phyloP scores from a whole-genome alignment of 2,888 invertebrate species.

The Nemurella pictetii region DNA sequence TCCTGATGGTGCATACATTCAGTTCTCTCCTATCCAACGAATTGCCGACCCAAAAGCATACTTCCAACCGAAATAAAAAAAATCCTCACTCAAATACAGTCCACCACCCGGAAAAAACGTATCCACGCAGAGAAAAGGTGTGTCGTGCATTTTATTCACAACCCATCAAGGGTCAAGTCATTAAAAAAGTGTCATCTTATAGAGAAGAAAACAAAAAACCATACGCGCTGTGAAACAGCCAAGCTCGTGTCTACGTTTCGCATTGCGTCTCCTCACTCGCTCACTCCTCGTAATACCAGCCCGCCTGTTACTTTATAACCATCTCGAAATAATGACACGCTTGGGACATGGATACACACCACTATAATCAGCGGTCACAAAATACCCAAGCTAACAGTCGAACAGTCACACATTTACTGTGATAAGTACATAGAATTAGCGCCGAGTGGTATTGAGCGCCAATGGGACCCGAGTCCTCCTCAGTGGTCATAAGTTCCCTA shows the following conservation, averaged over 20 bases:
- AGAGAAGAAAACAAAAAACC: neutral
- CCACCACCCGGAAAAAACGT: neutral
- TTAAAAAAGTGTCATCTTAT: neutral
- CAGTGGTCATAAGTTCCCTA: neutral
- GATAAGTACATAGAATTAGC: neutral
- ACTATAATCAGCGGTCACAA: neutral
- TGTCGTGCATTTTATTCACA: neutral
- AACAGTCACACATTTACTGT: neutral
- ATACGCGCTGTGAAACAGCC: neutral
- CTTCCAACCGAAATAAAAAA: neutral
- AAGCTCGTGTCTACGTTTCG: neutral
- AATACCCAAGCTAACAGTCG: neutral
- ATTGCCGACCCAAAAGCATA: neutral
- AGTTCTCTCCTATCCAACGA: neutral
- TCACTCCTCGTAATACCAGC: neutral
- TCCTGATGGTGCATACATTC: too few species aligned
- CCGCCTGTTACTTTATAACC: neutral
- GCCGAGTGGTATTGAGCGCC: neutral
- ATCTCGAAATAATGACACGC: neutral
- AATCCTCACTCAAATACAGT: neutral
- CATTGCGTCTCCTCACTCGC: neutral
- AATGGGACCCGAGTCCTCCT: neutral
- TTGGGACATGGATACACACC: neutral
- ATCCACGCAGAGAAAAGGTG: neutral
- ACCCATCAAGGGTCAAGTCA: neutral